Evolutionary conservation across 2,888 invertebrate species (phyloP), one percentile per base, ranked within the genome.

Genomic region (Allygus modestus): DNA sequence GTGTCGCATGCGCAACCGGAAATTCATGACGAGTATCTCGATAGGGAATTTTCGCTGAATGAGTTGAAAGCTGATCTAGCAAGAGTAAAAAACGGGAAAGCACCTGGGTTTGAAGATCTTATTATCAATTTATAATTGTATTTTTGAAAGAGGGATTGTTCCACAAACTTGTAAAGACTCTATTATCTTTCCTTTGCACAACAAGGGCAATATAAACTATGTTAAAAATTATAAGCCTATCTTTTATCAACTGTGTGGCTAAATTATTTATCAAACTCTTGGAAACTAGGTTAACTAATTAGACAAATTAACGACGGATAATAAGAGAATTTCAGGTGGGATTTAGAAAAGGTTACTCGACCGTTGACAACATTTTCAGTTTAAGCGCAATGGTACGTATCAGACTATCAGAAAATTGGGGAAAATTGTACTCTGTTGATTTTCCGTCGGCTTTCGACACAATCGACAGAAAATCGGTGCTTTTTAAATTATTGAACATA

Each of bases 391-490:
- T 86, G 7, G 85, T 86, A 43, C 82, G 73, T 43, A 84, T 85
- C 12, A 84, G 54, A 33, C n/a, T n/a, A n/a, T n/a, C n/a, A 0
- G 86, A 26, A 83, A 71, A 23, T 15, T 83, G 58, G 71, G 79
- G 54, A 82, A 83, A 2, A 85, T 84, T 46, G 51, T 84, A 23
- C 84, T 86, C 31, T 84, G 79, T 28, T 84, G 75, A 15, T 86
- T 86, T 0, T 86, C 86, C 28, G 79, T 87, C 0, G 85, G 87
- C 86, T 0, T 87, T 87, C 28, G 86, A 87, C 61, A 82, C 82
- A 11, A 85, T 87, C 20, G 79, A 85, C 46, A 84, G 87, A 37
- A 73, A 85, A 11, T 79, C 84, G 12, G 31, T 87, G 20, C 73
- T 87, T 5, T 73, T 82, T 58, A 86, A 86, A 51, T 65, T 87